Evolutionary conservation across 2,797 vertebrate genomes (phyloP), one percentile per base, ranked within the genome.

Genomic region (Cacajao melanocephalus): DNA sequence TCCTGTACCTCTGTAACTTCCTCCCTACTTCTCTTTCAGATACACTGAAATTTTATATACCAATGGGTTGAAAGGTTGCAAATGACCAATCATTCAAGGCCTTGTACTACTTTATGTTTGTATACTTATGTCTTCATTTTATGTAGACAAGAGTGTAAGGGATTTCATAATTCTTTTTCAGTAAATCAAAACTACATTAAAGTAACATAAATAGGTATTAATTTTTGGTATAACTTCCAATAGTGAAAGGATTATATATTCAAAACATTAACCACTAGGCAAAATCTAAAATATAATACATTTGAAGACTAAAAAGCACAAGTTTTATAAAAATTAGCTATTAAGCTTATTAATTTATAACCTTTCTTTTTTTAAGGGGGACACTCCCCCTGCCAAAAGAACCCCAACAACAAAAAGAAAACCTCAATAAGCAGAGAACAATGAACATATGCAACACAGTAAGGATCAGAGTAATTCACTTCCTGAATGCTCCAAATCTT

Each of bases 401-500:
- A 52, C 93, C 96, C 67, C 93, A 98, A 92, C 97, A 97, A 20
- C 67, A 96, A 97, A 97, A 4, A 78, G 50, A 93, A 95, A 96
- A 83, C 93, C 97, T 95, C 97, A 97, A 96, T 97, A 98, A 44
- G 8, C 78, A 93, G 83, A 97, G 98, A 98, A 98, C 98, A 98
- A 98, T 98, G 97, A 98, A 97, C 98, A 98, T 96, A 98, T 97
- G 98, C 97, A 97, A 98, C 98, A 98, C 97, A 97, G 98, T 90
- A 92, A 92, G 96, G 98, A 98, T 98, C 98, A 98, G 94, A 98
- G 98, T 98, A 98, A 98, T 97, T 96, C 98, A 97, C 95, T 97
- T 97, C 97, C 97, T 96, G 98, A 98, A 98, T 94, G 98, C 98
- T 98, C 98, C 97, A 96, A 98, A 98, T 98, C 98, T 98, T 98